Percentiles rank a stretch among this genome's conserved stretches.
Conservation (phyloP, 1,140 invertebrate species). For the Ganaspis sp. region DNA sequence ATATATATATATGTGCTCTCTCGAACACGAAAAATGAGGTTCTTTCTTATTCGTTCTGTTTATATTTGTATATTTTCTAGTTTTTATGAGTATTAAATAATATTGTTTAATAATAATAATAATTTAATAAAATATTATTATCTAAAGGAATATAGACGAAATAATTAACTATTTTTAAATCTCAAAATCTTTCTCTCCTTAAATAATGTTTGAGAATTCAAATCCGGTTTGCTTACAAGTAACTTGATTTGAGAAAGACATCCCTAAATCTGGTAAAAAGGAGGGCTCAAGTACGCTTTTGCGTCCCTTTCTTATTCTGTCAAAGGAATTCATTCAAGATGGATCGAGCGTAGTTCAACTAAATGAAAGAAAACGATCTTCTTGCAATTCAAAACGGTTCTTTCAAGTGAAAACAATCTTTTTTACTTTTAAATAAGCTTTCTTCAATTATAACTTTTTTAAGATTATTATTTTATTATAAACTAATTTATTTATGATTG, state of each 20-base stretch:
- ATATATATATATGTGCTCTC: too few relatives aligned
- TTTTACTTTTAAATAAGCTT: background rate
- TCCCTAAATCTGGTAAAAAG: slow-evolving; percentile 29
- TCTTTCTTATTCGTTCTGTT: too few relatives aligned
- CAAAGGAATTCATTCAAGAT: slow-evolving; percentile 25
- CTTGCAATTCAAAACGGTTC: background rate
- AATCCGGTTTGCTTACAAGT: slow-evolving; percentile 3
- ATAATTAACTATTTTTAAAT: background rate
- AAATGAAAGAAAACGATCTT: slow-evolving; percentile 1
- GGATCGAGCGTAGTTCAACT: background rate
- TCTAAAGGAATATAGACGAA: too few relatives aligned
- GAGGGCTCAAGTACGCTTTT: slow-evolving; percentile 5
- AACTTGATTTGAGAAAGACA: slow-evolving; percentile 25
- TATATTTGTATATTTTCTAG: too few relatives aligned
- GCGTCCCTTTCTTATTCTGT: background rate
- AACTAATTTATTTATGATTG: background rate
- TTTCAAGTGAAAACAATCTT: background rate
- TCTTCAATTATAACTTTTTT: background rate
- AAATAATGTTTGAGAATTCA: background rate
- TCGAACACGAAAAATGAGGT: too few relatives aligned
- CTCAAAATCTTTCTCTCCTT: background rate
- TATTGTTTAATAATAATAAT: too few relatives aligned
- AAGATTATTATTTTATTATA: background rate
- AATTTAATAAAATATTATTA: too few relatives aligned
- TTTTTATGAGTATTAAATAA: too few relatives aligned